Evolutionary conservation across 2,888 invertebrate genomes (phyloP).

Genomic region (Chironomus riparius): DNA sequence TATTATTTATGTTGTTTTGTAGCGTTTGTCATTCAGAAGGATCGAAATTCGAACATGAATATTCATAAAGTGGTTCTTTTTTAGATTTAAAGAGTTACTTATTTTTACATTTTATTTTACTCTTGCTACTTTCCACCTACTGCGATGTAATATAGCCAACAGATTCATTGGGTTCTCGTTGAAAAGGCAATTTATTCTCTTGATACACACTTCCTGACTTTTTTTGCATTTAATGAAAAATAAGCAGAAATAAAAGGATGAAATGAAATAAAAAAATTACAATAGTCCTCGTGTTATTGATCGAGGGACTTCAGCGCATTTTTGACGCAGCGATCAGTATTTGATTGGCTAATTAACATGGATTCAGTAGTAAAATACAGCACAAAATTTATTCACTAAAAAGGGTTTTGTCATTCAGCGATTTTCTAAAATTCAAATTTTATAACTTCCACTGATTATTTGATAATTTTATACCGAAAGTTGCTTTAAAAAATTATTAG

Average conservation of each 20-base stretch:
- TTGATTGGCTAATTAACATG: no score
- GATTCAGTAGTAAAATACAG: no score
- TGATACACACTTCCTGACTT: background rate
- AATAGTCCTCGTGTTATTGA: no score
- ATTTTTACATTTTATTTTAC: background rate
- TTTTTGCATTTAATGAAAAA: background rate
- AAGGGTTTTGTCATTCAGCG: no score
- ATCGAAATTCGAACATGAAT: constrained; percentile 15
- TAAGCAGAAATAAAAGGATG: background rate
- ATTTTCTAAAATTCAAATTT: no score
- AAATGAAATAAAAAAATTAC: background rate
- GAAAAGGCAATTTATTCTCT: constrained; percentile 8
- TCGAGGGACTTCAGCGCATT: no score
- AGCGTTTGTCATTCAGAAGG: constrained; percentile 15
- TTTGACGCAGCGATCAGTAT: no score
- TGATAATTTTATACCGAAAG: no score
- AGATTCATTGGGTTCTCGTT: background rate
- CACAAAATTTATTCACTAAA: no score
- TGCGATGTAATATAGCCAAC: background rate
- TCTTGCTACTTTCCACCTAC: background rate
- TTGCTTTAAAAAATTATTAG: no score
- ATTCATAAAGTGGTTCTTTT: constrained; percentile 2
- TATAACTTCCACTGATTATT: no score
- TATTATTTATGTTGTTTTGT: constrained; percentile 24
- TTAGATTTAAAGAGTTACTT: background rate